phyloP scores from a whole-genome alignment of 1,140 invertebrate species.

The Chironomus striatipennis region DNA sequence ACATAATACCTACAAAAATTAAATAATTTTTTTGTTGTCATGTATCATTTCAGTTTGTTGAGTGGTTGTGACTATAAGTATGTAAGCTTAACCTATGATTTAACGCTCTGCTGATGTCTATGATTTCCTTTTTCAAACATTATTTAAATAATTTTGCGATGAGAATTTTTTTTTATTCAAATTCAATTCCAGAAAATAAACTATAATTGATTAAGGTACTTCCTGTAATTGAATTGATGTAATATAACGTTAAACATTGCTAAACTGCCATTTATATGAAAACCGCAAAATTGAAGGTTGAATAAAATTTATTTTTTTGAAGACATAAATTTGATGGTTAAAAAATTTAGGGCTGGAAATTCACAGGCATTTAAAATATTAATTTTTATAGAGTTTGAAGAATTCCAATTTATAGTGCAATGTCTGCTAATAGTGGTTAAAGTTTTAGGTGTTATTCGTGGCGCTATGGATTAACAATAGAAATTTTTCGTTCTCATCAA shows the following conservation, averaged over 20 bases:
- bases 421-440: too few species aligned
- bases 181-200: background rate
- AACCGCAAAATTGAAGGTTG: constrained; percentile 20
- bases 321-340: background rate
- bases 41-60: constrained; percentile 3
- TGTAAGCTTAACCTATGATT: constrained; percentile 16
- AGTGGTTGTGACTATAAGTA: background rate
- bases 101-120: constrained; percentile 18
- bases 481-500: background rate
- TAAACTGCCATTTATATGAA: background rate
- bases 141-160: background rate
- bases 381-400: too few species aligned
- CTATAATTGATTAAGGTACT: constrained; percentile 10
- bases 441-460: background rate
- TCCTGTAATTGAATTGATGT: constrained; percentile 1
- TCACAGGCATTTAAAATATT: too few species aligned
- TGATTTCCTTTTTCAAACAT: background rate
- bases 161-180: background rate
- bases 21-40: background rate
- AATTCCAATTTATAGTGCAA: too few species aligned
- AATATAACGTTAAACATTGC: background rate
- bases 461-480: background rate
- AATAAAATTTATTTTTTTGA: background rate
- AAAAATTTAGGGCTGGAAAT: background rate
- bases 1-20: too few species aligned